These are phyloP conservation scores for Pangasius macronema DNA, from an alignment of 2,797 vertebrate species.

Conservation along the genomic window DNA sequence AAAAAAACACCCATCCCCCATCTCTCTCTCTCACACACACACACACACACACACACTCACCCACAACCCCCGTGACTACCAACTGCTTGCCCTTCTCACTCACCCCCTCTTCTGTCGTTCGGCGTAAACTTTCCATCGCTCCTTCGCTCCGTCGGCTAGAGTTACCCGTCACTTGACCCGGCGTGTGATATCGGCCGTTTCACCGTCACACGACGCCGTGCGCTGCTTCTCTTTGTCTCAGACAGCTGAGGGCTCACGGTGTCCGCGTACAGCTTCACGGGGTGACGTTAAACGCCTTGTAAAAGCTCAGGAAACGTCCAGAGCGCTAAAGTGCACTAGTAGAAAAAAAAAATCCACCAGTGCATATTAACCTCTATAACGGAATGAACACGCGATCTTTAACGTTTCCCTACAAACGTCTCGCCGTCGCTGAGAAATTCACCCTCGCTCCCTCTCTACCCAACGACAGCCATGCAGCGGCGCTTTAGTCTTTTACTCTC, in stretches of 20 bases:
- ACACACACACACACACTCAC: conserved; percentile 45
- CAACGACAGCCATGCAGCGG: background rate
- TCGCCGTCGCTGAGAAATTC: background rate
- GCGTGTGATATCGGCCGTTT: background rate
- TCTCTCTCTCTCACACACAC: conserved; percentile 24
- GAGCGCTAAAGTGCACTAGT: background rate
- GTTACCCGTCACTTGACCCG: conserved; percentile 55
- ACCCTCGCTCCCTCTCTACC: background rate
- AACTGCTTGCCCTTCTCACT: conserved; percentile 79
- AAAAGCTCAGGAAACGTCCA: background rate
- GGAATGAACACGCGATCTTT: background rate
- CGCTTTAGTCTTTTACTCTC: background rate
- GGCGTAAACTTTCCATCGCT: conserved; percentile 68
- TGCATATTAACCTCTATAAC: background rate
- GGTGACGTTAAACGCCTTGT: background rate
- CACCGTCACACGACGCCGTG: background rate
- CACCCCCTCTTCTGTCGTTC: conserved; percentile 59
- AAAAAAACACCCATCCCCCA: background rate
- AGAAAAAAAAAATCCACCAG: background rate
- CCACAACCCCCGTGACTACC: conserved; percentile 55
- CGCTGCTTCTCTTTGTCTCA: background rate
- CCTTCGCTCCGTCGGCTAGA: conserved; percentile 55
- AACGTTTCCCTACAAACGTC: background rate
- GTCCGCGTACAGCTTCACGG: background rate
- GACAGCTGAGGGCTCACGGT: no score